Conservation (phyloP, 1,140 invertebrate species). For the Trinorchestia longiramus region DNA sequence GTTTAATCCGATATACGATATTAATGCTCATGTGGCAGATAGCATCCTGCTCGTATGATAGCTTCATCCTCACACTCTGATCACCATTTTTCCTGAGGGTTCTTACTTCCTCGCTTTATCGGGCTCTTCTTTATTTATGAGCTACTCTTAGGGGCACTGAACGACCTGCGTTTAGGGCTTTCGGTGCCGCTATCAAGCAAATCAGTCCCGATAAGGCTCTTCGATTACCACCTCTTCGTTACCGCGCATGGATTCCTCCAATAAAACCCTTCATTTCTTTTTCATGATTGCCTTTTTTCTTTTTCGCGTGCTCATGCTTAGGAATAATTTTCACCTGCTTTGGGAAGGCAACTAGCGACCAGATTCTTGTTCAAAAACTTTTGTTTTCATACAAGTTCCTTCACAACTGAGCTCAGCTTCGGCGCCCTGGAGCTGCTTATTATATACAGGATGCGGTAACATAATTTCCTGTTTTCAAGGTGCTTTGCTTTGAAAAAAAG, state of each 20-base stretch:
- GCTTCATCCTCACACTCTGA: background rate
- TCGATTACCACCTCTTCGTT: constrained; percentile 21
- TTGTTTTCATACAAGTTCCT: background rate
- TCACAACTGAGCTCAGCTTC: background rate
- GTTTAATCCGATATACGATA: constrained; percentile 9
- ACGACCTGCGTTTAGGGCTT: constrained; percentile 4
- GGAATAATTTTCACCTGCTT: background rate
- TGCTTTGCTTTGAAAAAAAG: too few species aligned
- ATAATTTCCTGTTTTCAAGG: too few species aligned
- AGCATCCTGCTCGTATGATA: background rate
- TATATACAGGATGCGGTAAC: too few species aligned
- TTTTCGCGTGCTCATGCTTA: background rate
- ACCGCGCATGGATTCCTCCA: background rate
- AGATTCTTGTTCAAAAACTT: background rate
- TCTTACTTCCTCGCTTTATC: constrained; percentile 5
- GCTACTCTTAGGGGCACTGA: background rate
- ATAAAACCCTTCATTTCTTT: background rate
- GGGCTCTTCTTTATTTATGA: constrained; percentile 19
- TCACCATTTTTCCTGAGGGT: background rate
- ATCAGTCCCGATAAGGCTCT: constrained; percentile 11
- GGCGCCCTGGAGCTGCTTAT: background rate
- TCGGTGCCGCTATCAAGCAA: constrained; percentile 22
- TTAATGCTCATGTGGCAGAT: background rate
- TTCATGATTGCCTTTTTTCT: background rate
- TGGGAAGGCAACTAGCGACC: background rate